These are phyloP conservation scores for Rhombomys opimus DNA, from an alignment of 2,113 vertebrate species.

Conservation along the genomic window DNA sequence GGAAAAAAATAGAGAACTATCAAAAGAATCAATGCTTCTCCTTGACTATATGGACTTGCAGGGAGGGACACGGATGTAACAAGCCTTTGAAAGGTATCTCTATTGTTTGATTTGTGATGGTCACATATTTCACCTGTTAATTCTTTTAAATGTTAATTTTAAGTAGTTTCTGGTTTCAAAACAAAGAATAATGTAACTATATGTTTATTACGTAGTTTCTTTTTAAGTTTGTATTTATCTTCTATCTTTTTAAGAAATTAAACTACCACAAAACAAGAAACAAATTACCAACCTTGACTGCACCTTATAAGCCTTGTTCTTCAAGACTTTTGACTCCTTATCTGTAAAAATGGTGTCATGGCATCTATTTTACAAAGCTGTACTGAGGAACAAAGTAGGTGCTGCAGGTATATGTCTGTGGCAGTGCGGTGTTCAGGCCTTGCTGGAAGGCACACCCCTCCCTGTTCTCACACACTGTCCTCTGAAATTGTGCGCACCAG, in stretches of 20 bases:
- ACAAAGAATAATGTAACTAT: neutral
- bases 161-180: neutral
- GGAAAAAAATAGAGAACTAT: neutral
- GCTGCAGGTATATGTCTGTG: neutral
- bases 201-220: neutral
- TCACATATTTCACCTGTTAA: neutral
- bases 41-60: too few species aligned
- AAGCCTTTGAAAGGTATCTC: neutral
- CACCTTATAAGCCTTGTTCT: neutral
- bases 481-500: neutral
- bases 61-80: neutral
- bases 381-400: neutral
- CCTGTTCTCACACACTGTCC: neutral
- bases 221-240: conserved; percentile 19
- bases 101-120: neutral
- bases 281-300: neutral
- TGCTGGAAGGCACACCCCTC: neutral
- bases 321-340: neutral
- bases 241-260: neutral
- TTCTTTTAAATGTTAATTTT: neutral
- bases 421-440: neutral
- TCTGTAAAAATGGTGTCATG: neutral
- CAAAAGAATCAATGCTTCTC: neutral
- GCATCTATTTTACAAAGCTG: neutral
- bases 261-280: neutral